Evolutionary conservation across 2,113 vertebrate genomes (phyloP).

Genomic region (Patagioenas fasciata): DNA sequence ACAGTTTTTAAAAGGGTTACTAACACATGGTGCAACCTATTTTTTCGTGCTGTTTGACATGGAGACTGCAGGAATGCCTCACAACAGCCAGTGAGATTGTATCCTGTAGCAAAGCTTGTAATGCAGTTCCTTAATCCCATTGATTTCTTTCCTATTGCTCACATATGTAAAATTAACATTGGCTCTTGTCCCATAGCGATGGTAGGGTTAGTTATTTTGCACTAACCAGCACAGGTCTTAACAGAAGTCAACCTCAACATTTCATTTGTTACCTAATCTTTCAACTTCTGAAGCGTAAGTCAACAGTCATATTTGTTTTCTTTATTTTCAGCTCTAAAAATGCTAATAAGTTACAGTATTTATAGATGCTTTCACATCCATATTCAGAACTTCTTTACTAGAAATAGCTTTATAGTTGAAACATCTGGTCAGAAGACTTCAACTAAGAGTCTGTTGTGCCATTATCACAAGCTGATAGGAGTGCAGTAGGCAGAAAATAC

Average conservation of each 20-base stretch:
- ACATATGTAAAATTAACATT: not conserved
- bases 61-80: not conserved
- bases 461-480: not conserved
- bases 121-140: not conserved
- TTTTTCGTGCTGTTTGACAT: not conserved
- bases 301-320: not conserved
- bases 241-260: not conserved
- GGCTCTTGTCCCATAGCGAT: not conserved
- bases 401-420: conserved; percentile 19
- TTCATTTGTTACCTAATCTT: not conserved
- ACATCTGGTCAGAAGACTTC: not conserved
- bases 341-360: not conserved
- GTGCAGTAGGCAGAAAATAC: not conserved
- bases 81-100: not conserved
- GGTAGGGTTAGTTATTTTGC: not conserved
- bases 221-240: not conserved
- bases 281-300: not conserved
- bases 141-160: not conserved
- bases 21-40: not conserved
- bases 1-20: not conserved
- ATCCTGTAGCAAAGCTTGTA: not conserved
- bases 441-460: not conserved
- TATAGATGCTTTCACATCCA: not conserved
- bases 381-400: conserved; percentile 12
- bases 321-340: conserved; percentile 34